Evolutionary conservation across 2,888 invertebrate species (phyloP), one percentile per base, ranked within the genome.

Genomic region (Heliconius aoede): DNA sequence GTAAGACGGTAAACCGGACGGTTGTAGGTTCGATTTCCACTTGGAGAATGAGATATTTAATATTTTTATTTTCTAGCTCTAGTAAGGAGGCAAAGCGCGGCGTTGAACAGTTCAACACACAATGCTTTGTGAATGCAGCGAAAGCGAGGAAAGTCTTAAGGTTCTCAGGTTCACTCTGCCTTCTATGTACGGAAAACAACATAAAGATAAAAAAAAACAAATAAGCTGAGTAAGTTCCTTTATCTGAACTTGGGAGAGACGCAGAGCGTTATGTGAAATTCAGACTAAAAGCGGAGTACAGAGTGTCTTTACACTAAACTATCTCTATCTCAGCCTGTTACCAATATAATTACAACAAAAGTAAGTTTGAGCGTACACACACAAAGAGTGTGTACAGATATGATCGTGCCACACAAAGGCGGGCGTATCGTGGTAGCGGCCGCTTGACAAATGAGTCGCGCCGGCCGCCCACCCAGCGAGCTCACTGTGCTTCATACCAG

Each of bases 381-480:
- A 65, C 87, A 89, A 90, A 89, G 91, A 90, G 84, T 84, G 86
- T 86, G 91, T 92, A 92, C 83, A 84, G 91, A 92, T 92, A 83
- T 83, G 82, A 87, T 89, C 91, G 78, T 76, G 79, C 76, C 80
- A 84, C 84, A 89, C 87, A 89, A 88, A 88, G 86, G 46, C 46
- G 21, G 87, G 90, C 91, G 92, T 92, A 92, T 89, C 89, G 88
- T 88, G 90, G 91, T 91, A 91, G 91, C 90, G 86, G 86, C 84
- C 83, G 84, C 80, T 81, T 91, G 93, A 93, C 92, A 91, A 93
- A 93, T 92, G 91, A 85, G 85, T 79, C 77, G 78, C 78, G 81
- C 80, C 76, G 30, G 80, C 80, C 78, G 91, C 86, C 92, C 92
- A 92, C 92, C 93, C 93, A 91, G 85, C 79, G 88, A 77, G 84